These are phyloP conservation scores for Callionymus lyra DNA, from an alignment of 2,113 vertebrate species.

Conservation along the genomic window DNA sequence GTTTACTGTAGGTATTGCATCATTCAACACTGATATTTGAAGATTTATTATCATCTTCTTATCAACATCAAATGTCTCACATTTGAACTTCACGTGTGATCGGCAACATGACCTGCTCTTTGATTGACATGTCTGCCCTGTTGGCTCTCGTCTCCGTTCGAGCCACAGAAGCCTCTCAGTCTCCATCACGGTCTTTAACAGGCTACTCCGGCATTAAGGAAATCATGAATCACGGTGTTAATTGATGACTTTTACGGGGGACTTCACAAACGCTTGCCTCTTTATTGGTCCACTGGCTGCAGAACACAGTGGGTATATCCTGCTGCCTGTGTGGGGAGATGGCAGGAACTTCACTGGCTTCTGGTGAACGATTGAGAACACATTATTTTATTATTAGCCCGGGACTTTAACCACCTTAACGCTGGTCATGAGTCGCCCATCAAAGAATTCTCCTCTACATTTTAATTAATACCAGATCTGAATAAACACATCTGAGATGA, in stretches of 20 bases:
- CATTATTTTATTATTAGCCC: not conserved
- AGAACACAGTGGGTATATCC: constrained; percentile 19
- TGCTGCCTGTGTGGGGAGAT: constrained; percentile 17
- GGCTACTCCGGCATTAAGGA: constrained; percentile 53
- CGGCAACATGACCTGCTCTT: no score
- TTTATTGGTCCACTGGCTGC: constrained; percentile 44
- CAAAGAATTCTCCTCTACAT: constrained; percentile 41
- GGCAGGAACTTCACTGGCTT: constrained; percentile 12
- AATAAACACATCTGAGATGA: constrained; percentile 44
- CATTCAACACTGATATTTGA: no score
- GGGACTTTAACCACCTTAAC: constrained; percentile 16
- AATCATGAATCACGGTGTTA: constrained; percentile 64
- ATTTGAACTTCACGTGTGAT: no score
- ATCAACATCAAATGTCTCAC: no score
- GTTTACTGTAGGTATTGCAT: no score
- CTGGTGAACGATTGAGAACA: not conserved
- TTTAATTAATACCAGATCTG: constrained; percentile 54
- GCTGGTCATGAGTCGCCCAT: constrained; percentile 2
- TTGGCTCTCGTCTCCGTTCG: constrained; percentile 42
- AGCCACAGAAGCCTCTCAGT: constrained; percentile 38
- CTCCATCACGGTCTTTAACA: constrained; percentile 40
- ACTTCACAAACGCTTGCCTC: constrained; percentile 38
- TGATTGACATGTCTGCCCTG: constrained; percentile 21
- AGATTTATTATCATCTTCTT: no score
- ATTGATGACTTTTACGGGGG: constrained; percentile 53